These are phyloP conservation scores for Dendroctonus ponderosae DNA, from an alignment of 1,140 invertebrate genomes.

Conservation along the genomic window DNA sequence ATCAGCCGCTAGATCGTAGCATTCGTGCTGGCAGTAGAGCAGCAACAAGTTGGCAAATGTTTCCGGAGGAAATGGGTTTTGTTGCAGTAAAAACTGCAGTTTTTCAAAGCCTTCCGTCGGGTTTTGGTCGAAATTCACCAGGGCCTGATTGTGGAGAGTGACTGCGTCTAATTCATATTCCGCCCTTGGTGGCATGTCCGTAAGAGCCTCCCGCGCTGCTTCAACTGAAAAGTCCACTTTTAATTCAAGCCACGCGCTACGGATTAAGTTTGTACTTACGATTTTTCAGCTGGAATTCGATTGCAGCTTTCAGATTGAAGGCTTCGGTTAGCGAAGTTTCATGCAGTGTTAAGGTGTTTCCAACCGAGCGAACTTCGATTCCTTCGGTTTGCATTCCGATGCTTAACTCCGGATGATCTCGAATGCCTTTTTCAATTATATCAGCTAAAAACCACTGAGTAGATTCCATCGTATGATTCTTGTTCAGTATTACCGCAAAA, in stretches of 20 bases:
- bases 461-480: background rate
- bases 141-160: conserved; percentile 95
- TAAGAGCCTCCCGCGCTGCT: conserved; percentile 88
- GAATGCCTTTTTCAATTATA: conserved; percentile 94
- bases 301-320: conserved; percentile 97
- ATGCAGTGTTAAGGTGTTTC: conserved; percentile 93
- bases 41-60: conserved; percentile 96
- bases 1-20: conserved; percentile 96
- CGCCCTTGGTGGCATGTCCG: conserved; percentile 94
- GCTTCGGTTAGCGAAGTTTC: conserved; percentile 97
- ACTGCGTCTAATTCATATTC: conserved; percentile 98
- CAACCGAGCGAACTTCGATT: conserved; percentile 93
- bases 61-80: conserved; percentile 95
- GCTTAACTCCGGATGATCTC: conserved; percentile 95
- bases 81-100: conserved; percentile 93
- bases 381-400: conserved; percentile 98
- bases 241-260: too few relatives aligned
- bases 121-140: conserved; percentile 90
- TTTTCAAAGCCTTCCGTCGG: conserved; percentile 95
- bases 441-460: conserved; percentile 61
- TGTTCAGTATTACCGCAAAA: conserved; percentile 64
- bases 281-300: conserved; percentile 97
- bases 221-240: conserved; percentile 61
- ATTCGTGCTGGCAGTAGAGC: conserved; percentile 96
- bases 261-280: conserved; percentile 59